A percentile compares a stretch with the other conserved stretches of the same genome.
These are phyloP conservation scores for Melanostigma gelatinosum DNA, from an alignment of 2,113 vertebrate species.

Conservation along the genomic window DNA sequence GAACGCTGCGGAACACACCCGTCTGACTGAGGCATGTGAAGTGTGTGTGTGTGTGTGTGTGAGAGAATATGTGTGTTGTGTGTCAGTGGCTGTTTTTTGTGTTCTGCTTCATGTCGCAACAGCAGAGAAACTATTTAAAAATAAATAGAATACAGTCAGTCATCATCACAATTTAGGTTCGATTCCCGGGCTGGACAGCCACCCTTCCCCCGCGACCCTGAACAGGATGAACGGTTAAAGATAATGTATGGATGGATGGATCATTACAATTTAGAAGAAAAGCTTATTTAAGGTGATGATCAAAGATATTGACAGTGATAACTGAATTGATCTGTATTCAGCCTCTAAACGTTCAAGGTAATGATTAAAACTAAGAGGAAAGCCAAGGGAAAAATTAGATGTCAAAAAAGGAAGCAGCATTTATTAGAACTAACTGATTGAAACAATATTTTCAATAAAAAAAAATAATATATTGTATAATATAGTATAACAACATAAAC, in stretches of 20 bases:
- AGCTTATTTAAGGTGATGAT: conserved; percentile 4
- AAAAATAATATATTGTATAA: background rate
- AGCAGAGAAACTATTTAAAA: conserved; percentile 1
- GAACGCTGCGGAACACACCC: conserved; percentile 28
- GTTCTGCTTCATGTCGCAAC: background rate
- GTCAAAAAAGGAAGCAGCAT: no score
- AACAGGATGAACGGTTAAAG: no score
- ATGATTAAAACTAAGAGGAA: background rate
- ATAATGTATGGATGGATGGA: no score
- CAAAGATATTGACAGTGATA: background rate
- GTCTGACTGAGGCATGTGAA: conserved; percentile 22
- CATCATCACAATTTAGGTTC: background rate
- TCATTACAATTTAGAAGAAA: background rate
- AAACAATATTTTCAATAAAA: background rate
- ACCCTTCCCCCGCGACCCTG: no score
- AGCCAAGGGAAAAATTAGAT: background rate
- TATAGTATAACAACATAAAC: background rate
- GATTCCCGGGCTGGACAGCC: no score
- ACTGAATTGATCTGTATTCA: background rate
- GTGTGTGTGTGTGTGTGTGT: conserved; percentile 13
- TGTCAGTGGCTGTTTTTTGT: background rate
- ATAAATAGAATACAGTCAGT: background rate
- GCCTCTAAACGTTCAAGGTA: background rate
- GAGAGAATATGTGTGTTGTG: background rate
- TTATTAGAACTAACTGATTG: no score